phyloP scores from a whole-genome alignment of 2,113 vertebrate species.

The Podilymbus podiceps region DNA sequence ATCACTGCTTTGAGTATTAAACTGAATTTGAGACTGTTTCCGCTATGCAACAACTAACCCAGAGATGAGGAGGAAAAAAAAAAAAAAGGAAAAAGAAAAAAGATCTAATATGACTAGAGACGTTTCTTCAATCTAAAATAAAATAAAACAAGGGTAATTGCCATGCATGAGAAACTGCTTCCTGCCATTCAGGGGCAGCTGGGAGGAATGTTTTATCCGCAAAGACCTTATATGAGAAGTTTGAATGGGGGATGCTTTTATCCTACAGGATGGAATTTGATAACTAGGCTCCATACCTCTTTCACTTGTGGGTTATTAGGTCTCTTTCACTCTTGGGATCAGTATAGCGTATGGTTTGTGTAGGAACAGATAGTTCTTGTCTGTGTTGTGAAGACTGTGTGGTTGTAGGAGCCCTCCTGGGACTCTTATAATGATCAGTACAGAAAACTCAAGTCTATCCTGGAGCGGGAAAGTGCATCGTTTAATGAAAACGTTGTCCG shows the following conservation, averaged over 20 bases:
- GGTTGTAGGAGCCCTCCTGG: constrained; percentile 65
- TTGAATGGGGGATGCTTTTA: constrained; percentile 56
- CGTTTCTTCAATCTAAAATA: constrained; percentile 2
- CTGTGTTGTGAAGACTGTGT: constrained; percentile 68
- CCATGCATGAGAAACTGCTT: constrained; percentile 6
- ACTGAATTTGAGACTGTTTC: not conserved
- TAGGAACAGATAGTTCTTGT: constrained; percentile 65
- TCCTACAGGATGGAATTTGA: constrained; percentile 54
- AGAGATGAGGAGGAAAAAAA: not conserved
- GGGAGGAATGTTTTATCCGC: constrained; percentile 49
- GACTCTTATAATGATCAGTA: constrained; percentile 66
- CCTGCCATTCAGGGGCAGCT: constrained; percentile 28
- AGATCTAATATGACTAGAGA: not conserved
- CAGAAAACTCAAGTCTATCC: constrained; percentile 69
- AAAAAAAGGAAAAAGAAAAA: not conserved
- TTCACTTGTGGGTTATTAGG: constrained; percentile 59
- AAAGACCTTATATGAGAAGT: constrained; percentile 45
- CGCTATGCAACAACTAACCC: not conserved
- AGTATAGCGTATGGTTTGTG: constrained; percentile 28
- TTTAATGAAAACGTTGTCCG: constrained; percentile 70
- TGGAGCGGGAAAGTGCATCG: constrained; percentile 61
- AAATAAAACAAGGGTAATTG: constrained; percentile 27
- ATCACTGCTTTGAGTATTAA: not conserved
- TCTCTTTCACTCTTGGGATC: constrained; percentile 63
- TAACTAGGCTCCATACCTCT: constrained; percentile 58